These are phyloP conservation scores for Bedellia somnulentella DNA, from an alignment of 2,888 invertebrate genomes.

Conservation along the genomic window DNA sequence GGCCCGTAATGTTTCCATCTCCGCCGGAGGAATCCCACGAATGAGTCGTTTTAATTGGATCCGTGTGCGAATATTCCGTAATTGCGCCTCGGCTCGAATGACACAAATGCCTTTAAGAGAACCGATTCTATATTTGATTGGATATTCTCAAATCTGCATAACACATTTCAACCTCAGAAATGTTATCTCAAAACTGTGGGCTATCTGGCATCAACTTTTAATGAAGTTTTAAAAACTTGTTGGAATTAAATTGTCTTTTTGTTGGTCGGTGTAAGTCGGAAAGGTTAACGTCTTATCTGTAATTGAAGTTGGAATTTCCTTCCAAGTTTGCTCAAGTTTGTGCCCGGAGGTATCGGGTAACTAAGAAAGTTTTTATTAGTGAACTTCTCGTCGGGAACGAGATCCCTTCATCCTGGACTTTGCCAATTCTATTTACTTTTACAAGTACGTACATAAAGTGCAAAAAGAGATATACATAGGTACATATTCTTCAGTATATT, in stretches of 20 bases:
- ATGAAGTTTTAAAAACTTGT: too few relatives aligned
- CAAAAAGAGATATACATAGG: background rate
- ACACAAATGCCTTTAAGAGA: conserved; percentile 1
- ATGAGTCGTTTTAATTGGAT: conserved; percentile 55
- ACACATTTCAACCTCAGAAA: too few relatives aligned
- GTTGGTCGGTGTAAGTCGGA: too few relatives aligned
- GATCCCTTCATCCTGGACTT: conserved; percentile 38
- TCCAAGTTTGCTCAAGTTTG: conserved; percentile 9
- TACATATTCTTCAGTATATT: too few relatives aligned
- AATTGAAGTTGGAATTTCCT: too few relatives aligned
- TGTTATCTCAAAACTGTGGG: too few relatives aligned
- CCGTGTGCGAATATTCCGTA: conserved; percentile 49
- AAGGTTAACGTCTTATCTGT: too few relatives aligned
- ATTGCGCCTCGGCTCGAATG: conserved; percentile 27
- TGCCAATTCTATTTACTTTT: too few relatives aligned
- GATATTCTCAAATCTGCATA: too few relatives aligned
- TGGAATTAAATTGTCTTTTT: too few relatives aligned
- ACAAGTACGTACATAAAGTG: background rate
- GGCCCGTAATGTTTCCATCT: conserved; percentile 31
- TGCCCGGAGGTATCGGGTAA: conserved; percentile 45
- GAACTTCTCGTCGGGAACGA: conserved; percentile 29
- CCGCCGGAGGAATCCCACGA: conserved; percentile 45
- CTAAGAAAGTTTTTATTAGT: conserved; percentile 57
- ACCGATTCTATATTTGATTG: too few relatives aligned
- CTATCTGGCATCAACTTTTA: too few relatives aligned